These are phyloP conservation scores for Casuarius casuarius DNA, from an alignment of 2,113 vertebrate species.

Conservation along the genomic window DNA sequence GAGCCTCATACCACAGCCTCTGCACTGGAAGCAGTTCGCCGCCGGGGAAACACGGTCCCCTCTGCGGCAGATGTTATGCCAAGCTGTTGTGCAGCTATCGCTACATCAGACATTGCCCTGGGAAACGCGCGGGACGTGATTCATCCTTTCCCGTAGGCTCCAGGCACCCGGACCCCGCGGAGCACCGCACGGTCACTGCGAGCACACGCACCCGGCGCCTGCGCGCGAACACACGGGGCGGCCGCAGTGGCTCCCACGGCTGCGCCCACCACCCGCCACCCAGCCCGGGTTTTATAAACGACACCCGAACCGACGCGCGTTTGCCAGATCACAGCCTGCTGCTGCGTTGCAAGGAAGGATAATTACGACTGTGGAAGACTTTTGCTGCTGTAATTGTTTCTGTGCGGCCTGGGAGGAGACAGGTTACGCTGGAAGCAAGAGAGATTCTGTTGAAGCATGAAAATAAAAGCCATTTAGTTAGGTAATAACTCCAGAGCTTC, in stretches of 20 bases:
- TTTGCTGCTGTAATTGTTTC: not conserved
- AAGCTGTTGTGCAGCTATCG: rapidly evolving
- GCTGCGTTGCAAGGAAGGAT: rapidly evolving
- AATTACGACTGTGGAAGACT: not conserved
- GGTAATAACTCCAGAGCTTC: conserved; percentile 8
- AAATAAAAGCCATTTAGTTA: conserved; percentile 27
- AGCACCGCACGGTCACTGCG: too few relatives aligned
- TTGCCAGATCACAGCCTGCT: not conserved
- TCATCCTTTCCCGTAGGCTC: too few relatives aligned
- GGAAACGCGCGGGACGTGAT: not conserved
- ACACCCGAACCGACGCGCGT: rapidly evolving
- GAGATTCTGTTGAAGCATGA: conserved; percentile 27
- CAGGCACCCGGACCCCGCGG: too few relatives aligned
- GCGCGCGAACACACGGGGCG: too few relatives aligned
- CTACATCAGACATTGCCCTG: rapidly evolving
- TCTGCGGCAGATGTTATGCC: not conserved
- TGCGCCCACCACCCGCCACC: not conserved
- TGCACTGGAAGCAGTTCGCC: not conserved
- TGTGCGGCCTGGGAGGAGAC: not conserved
- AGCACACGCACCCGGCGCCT: too few relatives aligned
- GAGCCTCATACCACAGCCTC: not conserved
- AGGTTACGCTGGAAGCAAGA: not conserved
- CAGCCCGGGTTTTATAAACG: too few relatives aligned
- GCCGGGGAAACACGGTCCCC: rapidly evolving
- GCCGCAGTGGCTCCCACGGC: not conserved